A percentile compares a stretch with the other conserved stretches of the same genome.
phyloP scores from a whole-genome alignment of 2,888 invertebrate species.

The Leptothorax acervorum region DNA sequence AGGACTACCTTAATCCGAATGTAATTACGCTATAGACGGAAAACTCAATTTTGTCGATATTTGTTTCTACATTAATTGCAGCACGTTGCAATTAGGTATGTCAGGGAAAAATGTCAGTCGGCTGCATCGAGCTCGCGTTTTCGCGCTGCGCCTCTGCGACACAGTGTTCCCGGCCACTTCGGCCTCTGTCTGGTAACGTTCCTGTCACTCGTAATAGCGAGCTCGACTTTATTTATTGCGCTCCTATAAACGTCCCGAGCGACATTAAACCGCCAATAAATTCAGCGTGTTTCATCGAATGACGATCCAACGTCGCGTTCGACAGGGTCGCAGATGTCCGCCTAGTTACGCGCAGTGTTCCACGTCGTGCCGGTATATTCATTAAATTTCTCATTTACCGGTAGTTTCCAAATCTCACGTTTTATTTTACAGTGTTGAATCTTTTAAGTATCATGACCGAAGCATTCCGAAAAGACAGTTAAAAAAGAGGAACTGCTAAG shows the following conservation, averaged over 20 bases:
- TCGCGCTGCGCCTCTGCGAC: slow-evolving; percentile 39
- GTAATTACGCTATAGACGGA: not conserved
- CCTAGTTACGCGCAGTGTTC: slow-evolving; percentile 24
- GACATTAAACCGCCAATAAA: slow-evolving; percentile 73
- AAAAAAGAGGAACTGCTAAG: not conserved
- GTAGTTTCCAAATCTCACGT: slow-evolving; percentile 2
- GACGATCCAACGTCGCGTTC: slow-evolving; percentile 54
- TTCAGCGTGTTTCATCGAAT: slow-evolving; percentile 63
- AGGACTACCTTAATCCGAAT: not conserved
- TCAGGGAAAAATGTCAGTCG: slow-evolving; percentile 23
- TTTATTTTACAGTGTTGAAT: not conserved
- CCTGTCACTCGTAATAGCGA: slow-evolving; percentile 54
- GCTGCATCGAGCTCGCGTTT: not conserved
- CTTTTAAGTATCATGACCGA: not conserved
- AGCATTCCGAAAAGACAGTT: not conserved
- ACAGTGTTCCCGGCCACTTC: slow-evolving; percentile 54
- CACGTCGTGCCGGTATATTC: slow-evolving; percentile 39
- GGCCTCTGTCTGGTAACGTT: slow-evolving; percentile 44
- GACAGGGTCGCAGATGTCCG: slow-evolving; percentile 40
- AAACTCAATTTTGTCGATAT: not conserved
- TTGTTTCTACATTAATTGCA: slow-evolving; percentile 17
- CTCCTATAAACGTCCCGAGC: slow-evolving; percentile 65
- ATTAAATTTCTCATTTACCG: slow-evolving; percentile 36
- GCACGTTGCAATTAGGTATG: slow-evolving; percentile 10
- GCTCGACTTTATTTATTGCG: slow-evolving; percentile 70